phyloP scores from a whole-genome alignment of 2,888 invertebrate genomes.

The Athrips mouffetella region DNA sequence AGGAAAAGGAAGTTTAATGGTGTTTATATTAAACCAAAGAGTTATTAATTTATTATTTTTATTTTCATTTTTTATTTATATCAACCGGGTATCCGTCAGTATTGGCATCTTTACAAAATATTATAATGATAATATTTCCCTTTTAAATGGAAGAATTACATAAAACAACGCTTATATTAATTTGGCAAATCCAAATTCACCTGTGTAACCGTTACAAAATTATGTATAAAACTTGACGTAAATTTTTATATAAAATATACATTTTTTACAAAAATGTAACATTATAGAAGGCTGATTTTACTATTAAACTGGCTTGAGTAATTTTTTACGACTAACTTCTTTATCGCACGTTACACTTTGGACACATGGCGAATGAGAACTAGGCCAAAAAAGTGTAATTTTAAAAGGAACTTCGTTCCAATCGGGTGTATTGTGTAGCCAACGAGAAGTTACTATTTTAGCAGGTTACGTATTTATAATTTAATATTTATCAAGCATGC shows the following conservation, averaged over 20 bases:
- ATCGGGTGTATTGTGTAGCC: too few relatives aligned
- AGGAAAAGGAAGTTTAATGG: not conserved
- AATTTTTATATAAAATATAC: conserved; percentile 73
- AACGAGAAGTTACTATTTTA: too few relatives aligned
- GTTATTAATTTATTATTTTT: conserved; percentile 69
- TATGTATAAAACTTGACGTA: conserved; percentile 60
- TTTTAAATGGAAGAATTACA: conserved; percentile 67
- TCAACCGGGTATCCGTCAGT: conserved; percentile 59
- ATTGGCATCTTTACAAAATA: conserved; percentile 75
- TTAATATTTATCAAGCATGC: not conserved
- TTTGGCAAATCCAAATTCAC: conserved; percentile 75
- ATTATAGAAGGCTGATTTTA: conserved; percentile 34
- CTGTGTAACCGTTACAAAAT: conserved; percentile 59
- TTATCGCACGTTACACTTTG: too few relatives aligned
- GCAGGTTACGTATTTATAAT: not conserved
- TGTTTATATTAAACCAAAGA: conserved; percentile 50
- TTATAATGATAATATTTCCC: conserved; percentile 66
- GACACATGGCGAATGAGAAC: too few relatives aligned
- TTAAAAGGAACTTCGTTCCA: too few relatives aligned
- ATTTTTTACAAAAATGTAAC: conserved; percentile 72
- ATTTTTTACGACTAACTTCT: too few relatives aligned
- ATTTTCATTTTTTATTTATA: conserved; percentile 71
- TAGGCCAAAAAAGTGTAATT: too few relatives aligned
- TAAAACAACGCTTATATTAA: conserved; percentile 69
- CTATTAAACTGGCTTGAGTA: too few relatives aligned